Base-by-base conservation (phyloP, 2,888 invertebrate genomes). In the Gastracanthus pulcherrimus region DNA sequence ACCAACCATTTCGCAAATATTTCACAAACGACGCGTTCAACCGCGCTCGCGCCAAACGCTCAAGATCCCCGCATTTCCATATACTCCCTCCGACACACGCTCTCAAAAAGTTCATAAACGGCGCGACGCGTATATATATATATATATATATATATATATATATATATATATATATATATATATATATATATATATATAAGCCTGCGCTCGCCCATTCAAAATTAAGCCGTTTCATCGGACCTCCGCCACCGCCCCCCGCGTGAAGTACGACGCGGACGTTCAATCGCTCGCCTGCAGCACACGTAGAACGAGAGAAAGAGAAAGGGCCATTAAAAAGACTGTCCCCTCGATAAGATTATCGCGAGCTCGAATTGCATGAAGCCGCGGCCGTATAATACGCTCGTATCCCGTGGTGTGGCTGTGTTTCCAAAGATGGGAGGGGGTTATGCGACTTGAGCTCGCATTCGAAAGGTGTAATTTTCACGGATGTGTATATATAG, bases 71-170 rank as follows among this genome's bases (percentile, higher is more conserved):
- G n/a, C n/a, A n/a, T n/a, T n/a, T n/a, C n/a, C n/a, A n/a, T n/a
- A n/a, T n/a, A n/a, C n/a, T n/a, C n/a, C n/a, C n/a, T n/a, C n/a
- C n/a, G n/a, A n/a, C n/a, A n/a, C n/a, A n/a, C n/a, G n/a, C n/a
- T n/a, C 45, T 45, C 16, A 45, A 71, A 71, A 71, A 55, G 34
- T 71, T 58, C 71, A 58, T 71, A 71, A 71, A 58, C 38, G 71
- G 23, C 38, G 34, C 11, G n/a, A 60, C 31, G 31, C 60, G 5
- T 48, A 16, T 26, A 13, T n/a, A n/a, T n/a, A n/a, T n/a, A n/a
- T n/a, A n/a, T n/a, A n/a, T n/a, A n/a, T n/a, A n/a, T n/a, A n/a
- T n/a, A n/a, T n/a, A n/a, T n/a, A n/a, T n/a, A n/a, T n/a, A n/a
- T n/a, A n/a, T n/a, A n/a, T n/a, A n/a, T n/a, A n/a, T n/a, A n/a